These are phyloP conservation scores for Leptonema lineaticorne DNA, from an alignment of 1,140 invertebrate species.

Conservation along the genomic window DNA sequence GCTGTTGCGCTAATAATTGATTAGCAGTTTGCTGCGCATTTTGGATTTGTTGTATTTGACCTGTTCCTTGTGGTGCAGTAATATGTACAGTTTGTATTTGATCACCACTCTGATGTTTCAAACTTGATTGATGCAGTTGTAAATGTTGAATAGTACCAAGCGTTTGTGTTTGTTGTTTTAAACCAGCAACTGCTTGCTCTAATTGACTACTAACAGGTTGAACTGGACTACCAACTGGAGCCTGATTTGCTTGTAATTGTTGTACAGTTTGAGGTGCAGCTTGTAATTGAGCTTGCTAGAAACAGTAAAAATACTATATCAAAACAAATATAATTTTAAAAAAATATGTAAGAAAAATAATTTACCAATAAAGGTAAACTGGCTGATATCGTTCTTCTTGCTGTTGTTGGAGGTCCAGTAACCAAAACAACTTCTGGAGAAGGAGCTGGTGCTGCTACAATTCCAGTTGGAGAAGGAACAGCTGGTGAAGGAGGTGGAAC, in stretches of 20 bases:
- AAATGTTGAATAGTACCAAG: slow-evolving; percentile 30
- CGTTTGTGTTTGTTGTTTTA: slow-evolving; percentile 14
- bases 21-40: slow-evolving; percentile 53
- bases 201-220: slow-evolving; percentile 39
- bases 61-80: slow-evolving; percentile 41
- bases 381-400: slow-evolving; percentile 19
- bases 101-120: slow-evolving; percentile 31
- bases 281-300: slow-evolving; percentile 54
- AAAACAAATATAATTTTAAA: no score
- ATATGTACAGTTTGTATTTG: slow-evolving; percentile 35
- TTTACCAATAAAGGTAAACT: slow-evolving; percentile 21
- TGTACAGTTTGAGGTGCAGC: slow-evolving; percentile 45
- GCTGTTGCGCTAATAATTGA: slow-evolving; percentile 53
- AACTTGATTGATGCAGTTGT: slow-evolving; percentile 31
- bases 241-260: slow-evolving; percentile 44
- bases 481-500: slow-evolving; percentile 12
- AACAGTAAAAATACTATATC: not conserved
- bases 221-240: slow-evolving; percentile 38
- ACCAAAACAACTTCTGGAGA: slow-evolving; percentile 28
- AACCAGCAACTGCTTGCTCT: slow-evolving; percentile 14
- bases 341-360: not conserved
- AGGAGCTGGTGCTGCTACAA: slow-evolving; percentile 22
- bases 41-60: slow-evolving; percentile 46
- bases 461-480: slow-evolving; percentile 16
- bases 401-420: slow-evolving; percentile 4